Conservation (phyloP, 2,113 vertebrate genomes). For the Burhinus oedicnemus region DNA sequence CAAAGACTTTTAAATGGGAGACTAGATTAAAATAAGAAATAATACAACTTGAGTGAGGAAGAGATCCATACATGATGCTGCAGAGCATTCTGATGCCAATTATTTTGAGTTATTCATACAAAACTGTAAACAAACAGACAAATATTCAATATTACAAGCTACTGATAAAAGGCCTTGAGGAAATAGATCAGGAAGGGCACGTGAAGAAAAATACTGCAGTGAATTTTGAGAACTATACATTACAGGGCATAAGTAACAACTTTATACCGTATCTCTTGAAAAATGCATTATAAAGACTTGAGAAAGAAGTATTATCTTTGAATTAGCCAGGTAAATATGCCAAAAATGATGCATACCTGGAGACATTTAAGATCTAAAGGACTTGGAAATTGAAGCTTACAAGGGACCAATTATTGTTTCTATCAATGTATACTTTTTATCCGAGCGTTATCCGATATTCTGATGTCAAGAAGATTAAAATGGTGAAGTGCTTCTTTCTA, state of each 20-base stretch:
- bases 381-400: neutral
- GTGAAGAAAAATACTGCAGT: neutral
- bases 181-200: neutral
- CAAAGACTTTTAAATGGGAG: neutral
- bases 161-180: conserved; percentile 31
- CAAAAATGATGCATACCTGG: neutral
- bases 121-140: conserved; percentile 12
- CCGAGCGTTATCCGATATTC: neutral
- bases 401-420: conserved; percentile 4
- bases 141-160: neutral
- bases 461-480: conserved; percentile 25
- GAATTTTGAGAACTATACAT: conserved; percentile 15
- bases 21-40: neutral
- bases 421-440: neutral
- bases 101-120: conserved; percentile 23
- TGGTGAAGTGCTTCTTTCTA: neutral
- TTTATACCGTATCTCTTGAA: neutral
- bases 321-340: conserved; percentile 10
- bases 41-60: neutral
- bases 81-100: neutral
- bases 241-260: neutral
- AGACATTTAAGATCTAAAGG: neutral
- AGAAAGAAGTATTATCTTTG: neutral
- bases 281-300: conserved; percentile 1
- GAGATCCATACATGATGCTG: neutral